Evolutionary conservation across 2,113 vertebrate species (phyloP).

Genomic region (Reinhardtius hippoglossoides): DNA sequence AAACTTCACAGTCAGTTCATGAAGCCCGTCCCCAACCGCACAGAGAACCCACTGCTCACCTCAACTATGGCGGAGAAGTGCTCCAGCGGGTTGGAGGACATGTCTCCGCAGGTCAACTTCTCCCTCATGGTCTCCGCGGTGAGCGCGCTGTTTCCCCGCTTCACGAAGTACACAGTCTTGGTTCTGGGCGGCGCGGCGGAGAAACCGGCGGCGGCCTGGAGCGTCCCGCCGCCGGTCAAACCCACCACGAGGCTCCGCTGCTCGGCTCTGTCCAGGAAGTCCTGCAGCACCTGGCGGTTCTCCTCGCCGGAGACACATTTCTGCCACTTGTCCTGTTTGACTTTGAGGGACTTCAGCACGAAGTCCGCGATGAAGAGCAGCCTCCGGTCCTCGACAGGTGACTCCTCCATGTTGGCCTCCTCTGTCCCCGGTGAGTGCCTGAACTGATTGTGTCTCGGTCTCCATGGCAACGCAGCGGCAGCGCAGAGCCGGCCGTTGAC

Average conservation of each 20-base stretch:
- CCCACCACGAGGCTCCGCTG: constrained; percentile 77
- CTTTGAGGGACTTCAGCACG: constrained; percentile 79
- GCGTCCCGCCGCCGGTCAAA: constrained; percentile 72
- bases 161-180: constrained; percentile 85
- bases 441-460: background rate
- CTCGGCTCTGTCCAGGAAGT: constrained; percentile 80
- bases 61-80: constrained; percentile 87
- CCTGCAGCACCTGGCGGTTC: constrained; percentile 72
- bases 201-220: constrained; percentile 67
- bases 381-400: constrained; percentile 70
- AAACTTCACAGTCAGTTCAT: no score
- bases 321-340: constrained; percentile 83
- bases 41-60: constrained; percentile 77
- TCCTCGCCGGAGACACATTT: constrained; percentile 82
- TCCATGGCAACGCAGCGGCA: background rate
- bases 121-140: constrained; percentile 67
- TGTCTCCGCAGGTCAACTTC: constrained; percentile 83
- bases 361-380: constrained; percentile 76
- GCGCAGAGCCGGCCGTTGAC: background rate
- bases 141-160: constrained; percentile 60
- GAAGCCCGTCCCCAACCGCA: no score
- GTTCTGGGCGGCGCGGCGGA: constrained; percentile 44
- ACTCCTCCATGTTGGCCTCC: constrained; percentile 54
- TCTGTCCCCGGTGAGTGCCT: background rate
- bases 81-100: constrained; percentile 82